A percentile compares a stretch with the other conserved stretches of the same genome.
Conservation (phyloP, 2,888 invertebrate genomes). For the Galerucella calmariensis region DNA sequence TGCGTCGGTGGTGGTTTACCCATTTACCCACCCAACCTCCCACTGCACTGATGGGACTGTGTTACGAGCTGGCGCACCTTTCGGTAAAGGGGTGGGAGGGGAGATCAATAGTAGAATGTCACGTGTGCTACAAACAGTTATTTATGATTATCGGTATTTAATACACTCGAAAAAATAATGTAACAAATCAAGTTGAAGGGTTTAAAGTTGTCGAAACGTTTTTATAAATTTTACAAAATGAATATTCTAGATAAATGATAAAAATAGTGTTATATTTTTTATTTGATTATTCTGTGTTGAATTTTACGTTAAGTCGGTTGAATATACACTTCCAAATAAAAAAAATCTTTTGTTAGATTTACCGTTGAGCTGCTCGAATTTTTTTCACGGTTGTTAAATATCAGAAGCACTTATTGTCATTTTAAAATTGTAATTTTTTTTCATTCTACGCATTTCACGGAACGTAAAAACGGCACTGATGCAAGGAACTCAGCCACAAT, state of each 20-base stretch:
- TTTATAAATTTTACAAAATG: neutral
- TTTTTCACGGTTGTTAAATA: conserved; percentile 6
- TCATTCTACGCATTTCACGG: conserved; percentile 10
- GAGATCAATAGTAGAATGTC: conserved; percentile 12
- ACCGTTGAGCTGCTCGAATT: conserved; percentile 4
- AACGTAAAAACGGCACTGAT: conserved; percentile 19
- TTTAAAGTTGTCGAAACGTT: neutral
- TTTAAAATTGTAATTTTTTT: conserved; percentile 12
- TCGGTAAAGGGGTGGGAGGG: conserved; percentile 3
- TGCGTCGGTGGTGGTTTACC: conserved; percentile 26
- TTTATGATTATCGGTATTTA: conserved; percentile 4
- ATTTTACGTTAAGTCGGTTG: neutral
- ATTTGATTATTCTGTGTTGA: too few species aligned
- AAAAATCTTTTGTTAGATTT: neutral
- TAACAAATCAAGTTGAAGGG: neutral
- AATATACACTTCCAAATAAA: neutral
- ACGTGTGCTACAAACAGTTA: conserved; percentile 17
- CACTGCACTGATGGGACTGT: conserved; percentile 19
- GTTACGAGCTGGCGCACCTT: conserved; percentile 23
- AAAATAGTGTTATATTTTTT: too few species aligned
- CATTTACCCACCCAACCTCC: conserved; percentile 17
- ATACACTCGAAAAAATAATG: conserved; percentile 6
- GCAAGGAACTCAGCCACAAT: conserved; percentile 1
- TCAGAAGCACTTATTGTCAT: conserved; percentile 10
- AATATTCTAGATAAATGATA: too few species aligned